These are phyloP conservation scores for Orthonychiurus folsomi DNA, from an alignment of 2,888 invertebrate species.

Conservation along the genomic window DNA sequence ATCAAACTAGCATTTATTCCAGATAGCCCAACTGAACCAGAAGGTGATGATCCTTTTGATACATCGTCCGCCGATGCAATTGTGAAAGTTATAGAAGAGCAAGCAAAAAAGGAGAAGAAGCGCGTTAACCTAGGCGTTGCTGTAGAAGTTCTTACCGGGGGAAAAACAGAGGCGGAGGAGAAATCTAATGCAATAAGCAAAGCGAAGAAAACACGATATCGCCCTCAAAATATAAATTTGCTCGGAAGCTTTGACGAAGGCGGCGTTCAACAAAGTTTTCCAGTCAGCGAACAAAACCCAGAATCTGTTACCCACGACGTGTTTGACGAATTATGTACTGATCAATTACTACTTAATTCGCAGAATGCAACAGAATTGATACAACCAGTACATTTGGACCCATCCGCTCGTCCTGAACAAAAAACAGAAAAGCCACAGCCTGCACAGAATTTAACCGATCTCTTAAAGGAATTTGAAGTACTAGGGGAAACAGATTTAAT, in stretches of 20 bases:
- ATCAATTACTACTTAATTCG: background rate
- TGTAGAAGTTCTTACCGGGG: slow-evolving; percentile 71
- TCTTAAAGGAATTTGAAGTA: slow-evolving; percentile 38
- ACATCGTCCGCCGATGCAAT: slow-evolving; percentile 78
- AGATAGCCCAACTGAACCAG: slow-evolving; percentile 66
- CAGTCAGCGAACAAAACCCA: slow-evolving; percentile 4
- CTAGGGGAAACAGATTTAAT: slow-evolving; percentile 13
- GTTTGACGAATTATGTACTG: background rate
- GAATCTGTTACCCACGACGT: background rate
- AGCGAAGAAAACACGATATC: slow-evolving; percentile 31
- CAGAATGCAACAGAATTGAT: background rate
- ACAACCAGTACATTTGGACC: background rate
- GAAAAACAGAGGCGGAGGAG: slow-evolving; percentile 45
- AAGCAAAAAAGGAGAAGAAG: slow-evolving; percentile 55
- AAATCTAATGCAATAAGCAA: slow-evolving; percentile 48
- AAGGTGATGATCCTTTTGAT: slow-evolving; percentile 71
- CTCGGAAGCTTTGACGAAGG: slow-evolving; percentile 40
- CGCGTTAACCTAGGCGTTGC: slow-evolving; percentile 68
- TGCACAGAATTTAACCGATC: slow-evolving; percentile 22
- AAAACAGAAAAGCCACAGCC: slow-evolving; percentile 1
- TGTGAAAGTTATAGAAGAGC: slow-evolving; percentile 63
- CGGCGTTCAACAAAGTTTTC: no score
- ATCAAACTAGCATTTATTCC: slow-evolving; percentile 77
- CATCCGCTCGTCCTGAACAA: background rate
- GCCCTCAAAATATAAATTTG: slow-evolving; percentile 40